Conservation (phyloP, 2,797 vertebrate genomes). For the Trachurus trachurus region DNA sequence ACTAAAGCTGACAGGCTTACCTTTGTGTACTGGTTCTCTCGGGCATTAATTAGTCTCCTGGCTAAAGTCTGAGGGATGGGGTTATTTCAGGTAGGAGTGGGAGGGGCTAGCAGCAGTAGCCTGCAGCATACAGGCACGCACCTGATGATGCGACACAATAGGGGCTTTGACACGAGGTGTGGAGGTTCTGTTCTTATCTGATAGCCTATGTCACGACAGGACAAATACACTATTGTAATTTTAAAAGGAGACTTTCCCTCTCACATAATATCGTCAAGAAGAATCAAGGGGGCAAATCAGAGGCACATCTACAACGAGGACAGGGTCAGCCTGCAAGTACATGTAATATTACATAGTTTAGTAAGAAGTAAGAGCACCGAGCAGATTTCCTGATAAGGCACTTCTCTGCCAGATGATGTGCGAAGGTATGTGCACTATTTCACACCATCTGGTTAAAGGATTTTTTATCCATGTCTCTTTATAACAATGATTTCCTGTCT, state of each 20-base stretch:
- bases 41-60: conserved; percentile 65
- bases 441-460: conserved; percentile 39
- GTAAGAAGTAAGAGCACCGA: neutral
- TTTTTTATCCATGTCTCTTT: conserved; percentile 2
- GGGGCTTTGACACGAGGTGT: conserved; percentile 45
- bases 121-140: conserved; percentile 46
- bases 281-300: conserved; percentile 10
- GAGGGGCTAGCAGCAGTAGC: conserved; percentile 27
- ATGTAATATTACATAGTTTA: neutral
- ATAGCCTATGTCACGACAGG: conserved; percentile 32
- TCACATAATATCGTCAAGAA: neutral
- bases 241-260: conserved; percentile 3
- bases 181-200: conserved; percentile 36
- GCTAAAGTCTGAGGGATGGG: conserved; percentile 53
- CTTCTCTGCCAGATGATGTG: conserved; percentile 33
- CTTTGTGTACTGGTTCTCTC: conserved; percentile 61
- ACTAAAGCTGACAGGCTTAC: conserved; percentile 73
- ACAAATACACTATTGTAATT: conserved; percentile 30
- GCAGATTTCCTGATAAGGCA: conserved; percentile 33
- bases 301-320: neutral
- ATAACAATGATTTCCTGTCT: conserved; percentile 61
- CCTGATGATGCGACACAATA: conserved; percentile 58
- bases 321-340: neutral
- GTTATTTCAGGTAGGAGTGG: conserved; percentile 63
- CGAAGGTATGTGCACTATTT: conserved; percentile 15